These are phyloP conservation scores for Melangyna quadrimaculata DNA, from an alignment of 2,888 invertebrate genomes.

Conservation along the genomic window DNA sequence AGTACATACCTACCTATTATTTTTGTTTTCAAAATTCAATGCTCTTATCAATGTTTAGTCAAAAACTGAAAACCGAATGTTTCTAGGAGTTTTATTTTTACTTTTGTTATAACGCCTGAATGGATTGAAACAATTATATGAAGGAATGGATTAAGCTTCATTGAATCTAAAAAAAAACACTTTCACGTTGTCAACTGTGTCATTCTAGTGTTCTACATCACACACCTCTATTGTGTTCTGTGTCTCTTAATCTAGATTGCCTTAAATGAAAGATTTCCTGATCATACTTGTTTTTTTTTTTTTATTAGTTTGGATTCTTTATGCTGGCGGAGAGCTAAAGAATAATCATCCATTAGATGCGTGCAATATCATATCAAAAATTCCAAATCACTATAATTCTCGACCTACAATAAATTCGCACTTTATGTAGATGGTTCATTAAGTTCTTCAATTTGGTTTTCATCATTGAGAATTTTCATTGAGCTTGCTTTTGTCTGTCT, in stretches of 20 bases:
- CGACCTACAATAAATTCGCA: constrained; percentile 21
- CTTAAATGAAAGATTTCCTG: constrained; percentile 71
- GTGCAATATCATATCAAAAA: constrained; percentile 28
- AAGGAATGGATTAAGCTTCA: not conserved
- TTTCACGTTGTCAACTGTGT: not conserved
- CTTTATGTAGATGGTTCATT: not conserved
- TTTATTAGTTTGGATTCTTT: constrained; percentile 1
- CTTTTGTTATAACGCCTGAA: no score
- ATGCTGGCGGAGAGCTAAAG: constrained; percentile 20
- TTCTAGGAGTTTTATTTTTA: no score
- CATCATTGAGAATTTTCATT: not conserved
- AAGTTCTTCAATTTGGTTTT: not conserved
- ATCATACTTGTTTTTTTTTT: constrained; percentile 36
- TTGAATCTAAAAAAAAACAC: not conserved
- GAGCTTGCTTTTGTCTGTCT: not conserved
- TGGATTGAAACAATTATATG: not conserved
- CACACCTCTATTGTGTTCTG: constrained; percentile 26
- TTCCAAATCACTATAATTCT: constrained; percentile 13
- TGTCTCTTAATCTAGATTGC: constrained; percentile 57
- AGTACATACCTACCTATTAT: no score
- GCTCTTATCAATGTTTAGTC: no score
- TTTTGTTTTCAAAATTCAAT: no score
- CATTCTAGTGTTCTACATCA: not conserved
- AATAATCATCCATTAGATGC: constrained; percentile 45
- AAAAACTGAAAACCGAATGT: no score